Evolutionary conservation across 1,140 invertebrate species (phyloP), one percentile per base, ranked within the genome.

Genomic region (Plodia interpunctella): DNA sequence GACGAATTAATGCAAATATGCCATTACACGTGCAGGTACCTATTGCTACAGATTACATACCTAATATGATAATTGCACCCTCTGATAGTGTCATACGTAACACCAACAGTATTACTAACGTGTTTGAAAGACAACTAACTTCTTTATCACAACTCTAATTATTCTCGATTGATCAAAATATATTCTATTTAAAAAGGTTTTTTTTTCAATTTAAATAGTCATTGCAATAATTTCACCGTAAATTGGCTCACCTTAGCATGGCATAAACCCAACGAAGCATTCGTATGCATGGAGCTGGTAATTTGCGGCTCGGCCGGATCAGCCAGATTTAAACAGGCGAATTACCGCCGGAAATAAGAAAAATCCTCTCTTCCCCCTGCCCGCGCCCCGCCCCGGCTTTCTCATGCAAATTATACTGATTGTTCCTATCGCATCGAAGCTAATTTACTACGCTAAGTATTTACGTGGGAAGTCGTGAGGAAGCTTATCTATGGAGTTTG

Each of bases 271-370:
- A 65, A 65, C 59, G 59, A 61, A 59, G 50, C n/a, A 75, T 75
- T 75, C 70, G 65, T 75, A 75, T 75, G 69, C 72, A 72, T 70
- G 50, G 72, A 69, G 68, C 65, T 60, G 62, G 66, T 75, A 75
- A 75, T 75, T 75, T 75, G 69, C 69, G 62, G 63, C 66, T 75
- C 69, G 69, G 70, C 65, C 51, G 72, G 72, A 75, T 75, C 66
- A 72, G 64, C 60, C 55, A 65, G 72, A 72, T 74, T 72, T 69
- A 65, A 69, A 69, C 72, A 63, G 62, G 59, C 55, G 59, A 66
- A 68, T 68, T 68, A 68, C 65, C 54, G 49, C 18, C 30, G 56
- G 52, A 67, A 68, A 62, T 61, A 63, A 60, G 61, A 68, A 68
- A 66, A 58, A 54, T 59, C 19, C 19, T 49, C 21, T 6, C n/a